phyloP scores from a whole-genome alignment of 2,888 invertebrate species.

The Cantharis rustica region DNA sequence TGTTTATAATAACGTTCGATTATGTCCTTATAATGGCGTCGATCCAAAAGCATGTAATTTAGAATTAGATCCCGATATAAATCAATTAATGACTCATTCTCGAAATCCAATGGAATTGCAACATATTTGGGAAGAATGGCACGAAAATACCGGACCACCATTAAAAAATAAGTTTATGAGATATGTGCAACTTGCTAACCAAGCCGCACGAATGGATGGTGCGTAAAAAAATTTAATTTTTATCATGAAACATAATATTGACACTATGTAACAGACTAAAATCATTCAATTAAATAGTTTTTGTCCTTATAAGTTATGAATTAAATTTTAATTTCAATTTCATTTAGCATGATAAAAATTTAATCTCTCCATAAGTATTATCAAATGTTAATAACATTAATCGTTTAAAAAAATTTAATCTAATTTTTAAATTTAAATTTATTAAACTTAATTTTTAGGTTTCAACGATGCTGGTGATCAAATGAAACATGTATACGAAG shows the following conservation, averaged over 20 bases:
- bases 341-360: too few relatives aligned
- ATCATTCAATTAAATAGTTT: too few relatives aligned
- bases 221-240: neutral
- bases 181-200: conserved; percentile 79
- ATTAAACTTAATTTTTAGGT: conserved; percentile 59
- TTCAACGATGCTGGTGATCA: conserved; percentile 81
- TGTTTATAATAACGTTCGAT: conserved; percentile 71
- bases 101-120: conserved; percentile 75
- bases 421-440: too few relatives aligned
- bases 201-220: conserved; percentile 78
- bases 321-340: too few relatives aligned
- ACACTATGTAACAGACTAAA: too few relatives aligned
- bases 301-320: too few relatives aligned
- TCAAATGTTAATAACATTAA: too few relatives aligned
- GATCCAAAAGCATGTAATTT: conserved; percentile 63
- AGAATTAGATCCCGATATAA: conserved; percentile 68
- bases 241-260: too few relatives aligned
- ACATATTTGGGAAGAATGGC: conserved; percentile 81
- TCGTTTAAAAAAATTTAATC: too few relatives aligned
- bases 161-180: conserved; percentile 76
- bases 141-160: conserved; percentile 78
- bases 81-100: conserved; percentile 69
- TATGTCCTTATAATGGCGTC: conserved; percentile 69
- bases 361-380: too few relatives aligned
- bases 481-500: conserved; percentile 77